Conservation (phyloP, 2,113 vertebrate species). For the Rostratula benghalensis region DNA sequence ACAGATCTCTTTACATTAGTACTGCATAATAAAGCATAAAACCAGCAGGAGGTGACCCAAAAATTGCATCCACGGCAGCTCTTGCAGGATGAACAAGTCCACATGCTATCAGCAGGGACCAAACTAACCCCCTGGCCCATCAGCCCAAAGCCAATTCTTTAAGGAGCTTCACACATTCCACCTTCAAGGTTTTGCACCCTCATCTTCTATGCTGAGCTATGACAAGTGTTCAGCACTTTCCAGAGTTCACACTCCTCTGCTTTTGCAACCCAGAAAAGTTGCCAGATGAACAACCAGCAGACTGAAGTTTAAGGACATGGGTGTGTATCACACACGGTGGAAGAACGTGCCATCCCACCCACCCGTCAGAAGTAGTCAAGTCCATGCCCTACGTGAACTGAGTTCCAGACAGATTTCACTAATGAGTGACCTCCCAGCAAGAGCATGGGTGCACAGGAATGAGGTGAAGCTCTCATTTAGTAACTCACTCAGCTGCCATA, state of each 20-base stretch:
- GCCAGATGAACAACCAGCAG: neutral
- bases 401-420: neutral
- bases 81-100: neutral
- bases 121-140: neutral
- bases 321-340: neutral
- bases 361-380: neutral
- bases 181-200: neutral
- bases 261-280: neutral
- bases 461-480: neutral
- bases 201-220: neutral
- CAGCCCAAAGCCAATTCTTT: neutral
- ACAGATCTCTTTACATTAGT: slow-evolving; percentile 53
- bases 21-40: slow-evolving; percentile 59
- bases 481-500: neutral
- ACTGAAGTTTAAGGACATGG: neutral
- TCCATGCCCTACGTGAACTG: neutral
- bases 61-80: slow-evolving; percentile 15
- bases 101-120: neutral
- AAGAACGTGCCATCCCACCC: neutral
- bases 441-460: neutral
- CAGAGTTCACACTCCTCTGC: neutral
- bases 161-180: neutral
- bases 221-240: neutral
- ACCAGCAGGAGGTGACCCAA: slow-evolving; percentile 34
- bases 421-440: neutral